Percentiles rank a stretch among this genome's conserved stretches.
Conservation (phyloP, 2,888 invertebrate genomes). For the Lapara coniferarum region DNA sequence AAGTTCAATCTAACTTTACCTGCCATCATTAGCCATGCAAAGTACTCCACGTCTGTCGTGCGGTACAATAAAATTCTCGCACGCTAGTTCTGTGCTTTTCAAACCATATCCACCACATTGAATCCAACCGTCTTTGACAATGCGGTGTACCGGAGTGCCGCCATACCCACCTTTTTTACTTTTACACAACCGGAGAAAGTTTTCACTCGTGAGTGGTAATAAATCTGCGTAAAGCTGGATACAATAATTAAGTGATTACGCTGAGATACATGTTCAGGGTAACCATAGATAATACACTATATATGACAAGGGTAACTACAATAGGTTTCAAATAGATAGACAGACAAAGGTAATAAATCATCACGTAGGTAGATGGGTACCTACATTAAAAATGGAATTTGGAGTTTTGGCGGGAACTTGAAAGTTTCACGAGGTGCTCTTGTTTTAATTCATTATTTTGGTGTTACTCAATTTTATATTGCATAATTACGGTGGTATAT, state of each 20-base stretch:
- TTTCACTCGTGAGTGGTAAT: constrained; percentile 82
- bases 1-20: constrained; percentile 46
- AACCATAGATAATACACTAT: too few species aligned
- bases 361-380: too few species aligned
- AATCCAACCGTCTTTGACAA: constrained; percentile 88
- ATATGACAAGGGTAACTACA: too few species aligned
- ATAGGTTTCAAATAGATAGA: too few species aligned
- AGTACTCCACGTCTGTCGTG: constrained; percentile 87
- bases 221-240: constrained; percentile 84
- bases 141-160: constrained; percentile 85
- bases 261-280: neutral
- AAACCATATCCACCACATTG: constrained; percentile 85
- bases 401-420: too few species aligned
- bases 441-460: too few species aligned
- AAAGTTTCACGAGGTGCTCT: too few species aligned
- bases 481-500: too few species aligned
- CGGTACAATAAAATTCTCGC: constrained; percentile 87
- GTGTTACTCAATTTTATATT: too few species aligned
- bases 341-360: too few species aligned
- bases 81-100: constrained; percentile 70
- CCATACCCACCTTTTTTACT: constrained; percentile 74
- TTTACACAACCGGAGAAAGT: constrained; percentile 83
- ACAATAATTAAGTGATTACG: constrained; percentile 6
- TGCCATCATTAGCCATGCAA: constrained; percentile 88
- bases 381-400: too few species aligned